These are phyloP conservation scores for Neodon shergylaensis DNA, from an alignment of 2,113 vertebrate genomes.

Conservation along the genomic window DNA sequence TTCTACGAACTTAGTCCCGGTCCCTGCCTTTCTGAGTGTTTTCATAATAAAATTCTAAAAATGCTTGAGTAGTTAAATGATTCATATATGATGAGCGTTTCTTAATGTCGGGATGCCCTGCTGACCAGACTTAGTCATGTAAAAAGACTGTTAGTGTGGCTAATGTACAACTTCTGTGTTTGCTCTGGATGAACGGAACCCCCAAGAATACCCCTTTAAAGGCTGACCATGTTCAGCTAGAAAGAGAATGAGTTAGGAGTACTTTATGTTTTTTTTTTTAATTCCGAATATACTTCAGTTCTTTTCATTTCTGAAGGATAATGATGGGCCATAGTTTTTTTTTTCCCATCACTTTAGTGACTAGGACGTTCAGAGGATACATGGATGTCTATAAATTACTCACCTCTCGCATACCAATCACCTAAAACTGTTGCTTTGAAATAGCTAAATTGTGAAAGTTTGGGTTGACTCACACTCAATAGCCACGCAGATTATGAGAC, in stretches of 20 bases:
- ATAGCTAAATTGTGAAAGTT: not conserved
- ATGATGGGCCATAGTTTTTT: not conserved
- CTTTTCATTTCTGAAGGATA: constrained; percentile 24
- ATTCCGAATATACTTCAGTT: not conserved
- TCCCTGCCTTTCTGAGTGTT: not conserved
- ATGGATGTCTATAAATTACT: not conserved
- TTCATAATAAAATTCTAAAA: not conserved
- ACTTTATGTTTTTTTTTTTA: not conserved
- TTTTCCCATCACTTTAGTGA: not conserved
- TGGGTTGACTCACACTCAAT: not conserved
- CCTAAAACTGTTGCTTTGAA: not conserved
- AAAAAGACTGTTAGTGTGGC: not conserved
- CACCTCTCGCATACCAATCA: not conserved
- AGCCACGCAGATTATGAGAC: not conserved
- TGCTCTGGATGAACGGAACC: not conserved
- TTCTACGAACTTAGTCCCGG: not conserved
- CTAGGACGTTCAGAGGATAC: not conserved
- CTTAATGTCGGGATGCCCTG: not conserved
- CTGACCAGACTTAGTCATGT: not conserved
- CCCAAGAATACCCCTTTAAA: not conserved
- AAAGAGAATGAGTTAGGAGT: not conserved
- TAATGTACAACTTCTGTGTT: not conserved
- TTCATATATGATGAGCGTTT: not conserved
- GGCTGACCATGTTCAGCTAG: not conserved
- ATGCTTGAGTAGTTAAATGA: not conserved